Conservation (phyloP, 1,140 invertebrate genomes). For the Drosophila pectinifera region DNA sequence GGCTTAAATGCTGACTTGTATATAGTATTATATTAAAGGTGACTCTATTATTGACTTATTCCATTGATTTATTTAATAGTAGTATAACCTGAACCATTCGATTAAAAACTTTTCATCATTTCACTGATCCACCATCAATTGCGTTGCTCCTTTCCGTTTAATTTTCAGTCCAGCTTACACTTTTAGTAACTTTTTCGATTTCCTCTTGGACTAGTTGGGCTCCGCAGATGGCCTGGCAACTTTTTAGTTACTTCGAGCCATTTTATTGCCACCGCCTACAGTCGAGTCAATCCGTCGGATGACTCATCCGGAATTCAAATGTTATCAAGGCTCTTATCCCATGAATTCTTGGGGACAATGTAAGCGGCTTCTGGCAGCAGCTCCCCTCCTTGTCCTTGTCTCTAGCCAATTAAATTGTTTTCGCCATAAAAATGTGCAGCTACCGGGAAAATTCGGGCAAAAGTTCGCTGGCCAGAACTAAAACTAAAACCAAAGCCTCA, state of each 20-base stretch:
- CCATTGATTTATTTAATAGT: neutral
- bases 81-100: neutral
- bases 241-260: slow-evolving; percentile 37
- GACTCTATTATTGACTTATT: neutral
- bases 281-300: slow-evolving; percentile 42
- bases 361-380: slow-evolving; percentile 16
- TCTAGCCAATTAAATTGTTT: slow-evolving; percentile 77
- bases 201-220: slow-evolving; percentile 13
- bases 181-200: slow-evolving; percentile 50
- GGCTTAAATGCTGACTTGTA: neutral
- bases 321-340: slow-evolving; percentile 48
- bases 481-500: slow-evolving; percentile 55
- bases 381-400: slow-evolving; percentile 49
- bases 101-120: slow-evolving; percentile 40
- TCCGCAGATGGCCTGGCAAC: slow-evolving; percentile 34
- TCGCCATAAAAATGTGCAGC: slow-evolving; percentile 79
- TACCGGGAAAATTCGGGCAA: slow-evolving; percentile 12
- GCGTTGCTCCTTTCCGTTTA: neutral
- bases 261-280: slow-evolving; percentile 29
- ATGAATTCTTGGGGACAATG: slow-evolving; percentile 56
- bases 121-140: slow-evolving; percentile 32
- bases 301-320: slow-evolving; percentile 63
- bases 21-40: neutral
- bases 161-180: slow-evolving; percentile 16
- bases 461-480: slow-evolving; percentile 25